Evolutionary conservation across 2,888 invertebrate species (phyloP).

Genomic region (Fragum sueziense): DNA sequence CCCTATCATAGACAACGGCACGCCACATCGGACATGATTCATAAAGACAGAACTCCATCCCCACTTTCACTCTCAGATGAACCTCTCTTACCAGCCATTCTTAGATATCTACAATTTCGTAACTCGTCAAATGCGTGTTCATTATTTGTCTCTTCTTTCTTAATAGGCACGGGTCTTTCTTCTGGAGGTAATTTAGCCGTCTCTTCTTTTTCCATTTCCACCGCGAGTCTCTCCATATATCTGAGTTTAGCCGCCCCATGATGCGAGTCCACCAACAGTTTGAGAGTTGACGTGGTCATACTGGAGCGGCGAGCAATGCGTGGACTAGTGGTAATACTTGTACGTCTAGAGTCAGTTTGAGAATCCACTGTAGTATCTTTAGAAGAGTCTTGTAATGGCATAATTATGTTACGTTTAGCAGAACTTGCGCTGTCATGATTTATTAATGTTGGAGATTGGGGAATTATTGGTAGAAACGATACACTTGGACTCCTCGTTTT

Average conservation of each 20-base stretch:
- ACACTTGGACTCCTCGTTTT: constrained; percentile 10
- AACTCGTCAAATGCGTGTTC: constrained; percentile 21
- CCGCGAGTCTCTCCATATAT: constrained; percentile 53
- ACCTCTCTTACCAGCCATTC: constrained; percentile 12
- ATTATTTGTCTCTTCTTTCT: not conserved
- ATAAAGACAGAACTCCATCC: not conserved
- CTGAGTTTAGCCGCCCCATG: constrained; percentile 51
- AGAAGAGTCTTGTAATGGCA: not conserved
- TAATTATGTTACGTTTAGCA: not conserved
- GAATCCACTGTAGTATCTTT: not conserved
- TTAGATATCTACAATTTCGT: constrained; percentile 42
- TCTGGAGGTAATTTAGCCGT: not conserved
- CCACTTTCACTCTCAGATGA: not conserved
- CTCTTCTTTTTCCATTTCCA: constrained; percentile 50
- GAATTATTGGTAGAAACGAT: constrained; percentile 21
- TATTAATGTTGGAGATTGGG: constrained; percentile 13
- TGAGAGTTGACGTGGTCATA: constrained; percentile 29
- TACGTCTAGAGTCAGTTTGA: not conserved
- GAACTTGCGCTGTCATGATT: not conserved
- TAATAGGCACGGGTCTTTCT: not conserved
- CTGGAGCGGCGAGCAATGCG: constrained; percentile 24
- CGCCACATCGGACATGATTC: no score
- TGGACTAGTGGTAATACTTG: not conserved
- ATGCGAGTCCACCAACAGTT: constrained; percentile 46
- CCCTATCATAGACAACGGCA: no score